Base-by-base conservation (phyloP, 2,113 vertebrate species). In the Chascanopsetta lugubris region DNA sequence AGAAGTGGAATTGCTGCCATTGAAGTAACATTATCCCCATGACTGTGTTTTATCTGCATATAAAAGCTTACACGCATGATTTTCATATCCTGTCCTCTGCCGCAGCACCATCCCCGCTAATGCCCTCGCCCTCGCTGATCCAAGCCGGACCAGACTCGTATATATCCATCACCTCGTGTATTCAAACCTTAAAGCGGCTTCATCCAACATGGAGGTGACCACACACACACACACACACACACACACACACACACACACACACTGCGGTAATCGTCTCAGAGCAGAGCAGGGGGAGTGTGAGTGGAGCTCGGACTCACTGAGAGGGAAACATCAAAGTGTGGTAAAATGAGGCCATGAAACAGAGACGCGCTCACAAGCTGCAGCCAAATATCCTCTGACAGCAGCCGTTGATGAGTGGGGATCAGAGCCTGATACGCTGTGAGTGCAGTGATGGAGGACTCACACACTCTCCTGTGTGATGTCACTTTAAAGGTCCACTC, bases 21-120 rank as follows among this genome's bases (percentile, higher is more conserved):
- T 79, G 1, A 71, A 47, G 62, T 66, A 72, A 36, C 58, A 77
- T 84, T 63, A 83, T 61, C 61, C 61, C 82, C 71, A n/a, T 75
- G 73, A 79, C 68, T 62, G 62, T 32, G 20, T 75, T 83, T 69
- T 27, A 73, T 81, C 66, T 54, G 60, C 55, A 45, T 47, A 83
- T 65, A 76, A 78, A 81, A 54, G 72, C 74, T 55, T 61, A 82
- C 74, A 80, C 32, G 61, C 53, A 21, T 24, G 72, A 76, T 17
- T 70, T 56, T 47, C 21, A 32, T 22, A 4, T 6, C 21, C 25
- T 8, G 45, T 43, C 25, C 54, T 6, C 43, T n/a, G 49, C 59
- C 36, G 32, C 63, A 69, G 75, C 68, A 26, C 64, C 61, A 62
- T 56, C 56, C 51, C 0, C 5, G 8, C 48, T 79, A 79, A 85